Conservation (phyloP, 1,140 invertebrate species). For the Trinorchestia longiramus region DNA sequence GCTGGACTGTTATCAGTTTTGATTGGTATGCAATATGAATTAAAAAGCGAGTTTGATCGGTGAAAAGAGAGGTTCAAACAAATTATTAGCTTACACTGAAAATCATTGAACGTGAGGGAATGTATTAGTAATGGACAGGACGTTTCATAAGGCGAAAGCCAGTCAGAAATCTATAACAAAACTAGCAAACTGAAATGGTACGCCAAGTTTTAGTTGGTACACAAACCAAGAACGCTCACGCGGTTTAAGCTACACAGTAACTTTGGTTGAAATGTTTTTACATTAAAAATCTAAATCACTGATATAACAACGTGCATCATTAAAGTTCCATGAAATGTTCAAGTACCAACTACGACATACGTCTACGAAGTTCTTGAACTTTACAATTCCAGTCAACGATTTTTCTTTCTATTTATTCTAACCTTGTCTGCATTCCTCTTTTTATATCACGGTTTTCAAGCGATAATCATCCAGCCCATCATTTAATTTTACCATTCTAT, state of each 20-base stretch:
- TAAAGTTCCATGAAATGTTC: neutral
- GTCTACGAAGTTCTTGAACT: neutral
- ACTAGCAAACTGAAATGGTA: neutral
- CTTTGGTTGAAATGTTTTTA: neutral
- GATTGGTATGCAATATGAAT: neutral
- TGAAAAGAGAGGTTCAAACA: neutral
- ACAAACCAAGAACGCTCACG: neutral
- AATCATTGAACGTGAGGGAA: neutral
- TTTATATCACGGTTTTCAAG: neutral
- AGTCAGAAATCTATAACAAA: neutral
- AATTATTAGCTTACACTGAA: neutral
- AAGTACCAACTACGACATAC: neutral
- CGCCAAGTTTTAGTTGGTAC: neutral
- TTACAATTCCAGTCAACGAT: neutral
- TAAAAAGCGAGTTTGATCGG: neutral
- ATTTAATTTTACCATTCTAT: neutral
- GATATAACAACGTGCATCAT: neutral
- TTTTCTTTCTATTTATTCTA: neutral
- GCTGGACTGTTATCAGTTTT: neutral
- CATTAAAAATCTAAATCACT: too few species aligned
- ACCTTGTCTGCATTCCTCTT: neutral
- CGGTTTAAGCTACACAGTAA: neutral
- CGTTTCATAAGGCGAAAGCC: neutral
- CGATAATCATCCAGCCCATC: neutral
- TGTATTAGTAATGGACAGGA: neutral